Conservation (phyloP, 1,140 invertebrate species). For the Panonychus citri region DNA sequence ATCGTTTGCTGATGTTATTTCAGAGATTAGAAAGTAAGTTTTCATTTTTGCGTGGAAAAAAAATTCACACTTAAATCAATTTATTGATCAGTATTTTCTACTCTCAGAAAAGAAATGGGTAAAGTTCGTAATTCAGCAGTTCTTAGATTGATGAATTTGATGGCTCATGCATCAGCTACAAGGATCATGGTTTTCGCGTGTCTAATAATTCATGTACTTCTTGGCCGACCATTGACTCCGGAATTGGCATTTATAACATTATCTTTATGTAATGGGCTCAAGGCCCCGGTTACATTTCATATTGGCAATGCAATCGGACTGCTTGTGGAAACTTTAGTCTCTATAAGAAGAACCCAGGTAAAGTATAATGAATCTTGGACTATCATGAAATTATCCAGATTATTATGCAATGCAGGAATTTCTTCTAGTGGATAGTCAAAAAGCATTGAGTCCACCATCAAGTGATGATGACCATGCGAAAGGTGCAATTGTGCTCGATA, state of each 20-base stretch:
- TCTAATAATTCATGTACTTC: background rate
- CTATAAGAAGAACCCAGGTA: background rate
- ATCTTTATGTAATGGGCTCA: background rate
- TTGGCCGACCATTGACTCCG: background rate
- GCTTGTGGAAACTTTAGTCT: background rate
- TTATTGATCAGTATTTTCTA: background rate
- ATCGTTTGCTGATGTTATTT: constrained; percentile 40
- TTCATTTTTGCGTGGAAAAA: background rate
- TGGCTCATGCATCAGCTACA: background rate
- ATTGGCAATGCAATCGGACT: background rate
- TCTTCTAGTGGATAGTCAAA: too few relatives aligned
- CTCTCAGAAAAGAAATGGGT: background rate
- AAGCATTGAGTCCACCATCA: background rate
- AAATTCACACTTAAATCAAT: background rate
- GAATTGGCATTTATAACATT: background rate
- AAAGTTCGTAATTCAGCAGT: background rate
- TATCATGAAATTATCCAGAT: too few relatives aligned
- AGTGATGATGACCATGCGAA: background rate
- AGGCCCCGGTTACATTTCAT: background rate
- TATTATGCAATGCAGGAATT: too few relatives aligned
- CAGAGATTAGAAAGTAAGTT: constrained; percentile 25
- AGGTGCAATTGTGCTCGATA: background rate
- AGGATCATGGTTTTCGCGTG: background rate
- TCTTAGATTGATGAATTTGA: background rate
- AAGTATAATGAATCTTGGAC: too few relatives aligned